Percentiles rank a stretch among this genome's conserved stretches.
Evolutionary conservation across 1,140 invertebrate species (phyloP).

Genomic region (Calliphora vicina): DNA sequence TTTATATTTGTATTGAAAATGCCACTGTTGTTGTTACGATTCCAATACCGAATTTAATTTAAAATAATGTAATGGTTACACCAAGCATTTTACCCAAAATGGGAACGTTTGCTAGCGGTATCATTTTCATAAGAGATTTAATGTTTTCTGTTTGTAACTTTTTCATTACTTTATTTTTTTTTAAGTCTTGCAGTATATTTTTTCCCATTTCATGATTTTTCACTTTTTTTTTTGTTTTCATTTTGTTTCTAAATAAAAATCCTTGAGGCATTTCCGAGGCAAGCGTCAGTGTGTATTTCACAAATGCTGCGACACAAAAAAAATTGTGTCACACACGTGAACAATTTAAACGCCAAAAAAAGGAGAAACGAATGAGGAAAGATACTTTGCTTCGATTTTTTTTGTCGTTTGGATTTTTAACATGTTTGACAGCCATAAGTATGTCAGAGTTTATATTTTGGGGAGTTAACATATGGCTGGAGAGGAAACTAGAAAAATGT

Average conservation of each 20-base stretch:
- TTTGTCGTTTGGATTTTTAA: neutral
- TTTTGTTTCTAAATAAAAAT: neutral
- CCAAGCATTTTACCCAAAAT: neutral
- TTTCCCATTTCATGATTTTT: neutral
- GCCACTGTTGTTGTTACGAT: neutral
- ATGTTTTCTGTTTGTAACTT: neutral
- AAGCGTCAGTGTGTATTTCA: neutral
- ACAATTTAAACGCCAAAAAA: constrained; percentile 12
- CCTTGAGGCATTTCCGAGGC: neutral
- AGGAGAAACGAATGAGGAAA: neutral
- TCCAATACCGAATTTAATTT: neutral
- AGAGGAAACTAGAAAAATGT: neutral
- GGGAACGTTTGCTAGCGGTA: neutral
- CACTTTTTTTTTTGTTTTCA: neutral
- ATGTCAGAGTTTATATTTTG: constrained; percentile 4
- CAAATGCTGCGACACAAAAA: neutral
- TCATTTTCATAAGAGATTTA: neutral
- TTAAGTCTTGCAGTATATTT: neutral
- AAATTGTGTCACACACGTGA: constrained; percentile 37
- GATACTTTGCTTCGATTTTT: neutral
- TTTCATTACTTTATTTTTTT: neutral
- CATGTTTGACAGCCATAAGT: neutral
- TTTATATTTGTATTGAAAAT: neutral
- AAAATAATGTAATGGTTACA: neutral
- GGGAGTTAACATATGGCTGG: neutral